Base-by-base conservation (phyloP, 2,888 invertebrate genomes). In the Vesta saturnalis region DNA sequence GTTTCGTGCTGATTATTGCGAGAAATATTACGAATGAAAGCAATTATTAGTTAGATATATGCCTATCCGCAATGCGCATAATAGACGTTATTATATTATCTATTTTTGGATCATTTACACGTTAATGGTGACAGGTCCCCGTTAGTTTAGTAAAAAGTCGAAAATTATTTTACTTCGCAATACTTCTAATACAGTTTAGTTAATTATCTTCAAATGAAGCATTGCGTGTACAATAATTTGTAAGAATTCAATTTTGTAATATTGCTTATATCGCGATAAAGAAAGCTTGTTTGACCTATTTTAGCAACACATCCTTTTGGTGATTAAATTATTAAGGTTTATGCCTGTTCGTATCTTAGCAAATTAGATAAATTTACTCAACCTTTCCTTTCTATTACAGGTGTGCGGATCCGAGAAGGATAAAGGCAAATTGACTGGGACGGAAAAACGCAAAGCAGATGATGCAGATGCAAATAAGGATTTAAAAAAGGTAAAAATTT, bases 361-460 rank as follows among this genome's bases (percentile, higher is more conserved):
- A 46, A 59, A 46, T 59, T 39, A 49, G 16, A 60, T 23, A 16
- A 39, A 22, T 59, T 46, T 60, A 5, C 23, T 5, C 18, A 16
- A 22, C 19, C 6, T 14, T 60, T 10, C 15, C 71, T 67, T 72
- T 76, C 77, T 56, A 68, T 88, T 86, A 80, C 87, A 90, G 80
- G 87, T 83, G 74, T 80, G 83, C 76, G 81, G 81, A 72, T 75
- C 76, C 60, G 89, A 89, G 80, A 89, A 90, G 78, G 91, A 91
- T 79, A 91, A 90, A 80, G 87, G 86, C 76, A 90, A 90, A 83
- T 84, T 89, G 77, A 84, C 87, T 55, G 88, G 89, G 74, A 90
- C 92, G 60, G 94, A 94, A 81, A 94, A 94, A 82, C 86, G 94
- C 77, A 94, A 94, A 87, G 92, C 93, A 12, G 94, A 94, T 79